Evolutionary conservation across 2,888 invertebrate species (phyloP).

Genomic region (Colletes collaris): DNA sequence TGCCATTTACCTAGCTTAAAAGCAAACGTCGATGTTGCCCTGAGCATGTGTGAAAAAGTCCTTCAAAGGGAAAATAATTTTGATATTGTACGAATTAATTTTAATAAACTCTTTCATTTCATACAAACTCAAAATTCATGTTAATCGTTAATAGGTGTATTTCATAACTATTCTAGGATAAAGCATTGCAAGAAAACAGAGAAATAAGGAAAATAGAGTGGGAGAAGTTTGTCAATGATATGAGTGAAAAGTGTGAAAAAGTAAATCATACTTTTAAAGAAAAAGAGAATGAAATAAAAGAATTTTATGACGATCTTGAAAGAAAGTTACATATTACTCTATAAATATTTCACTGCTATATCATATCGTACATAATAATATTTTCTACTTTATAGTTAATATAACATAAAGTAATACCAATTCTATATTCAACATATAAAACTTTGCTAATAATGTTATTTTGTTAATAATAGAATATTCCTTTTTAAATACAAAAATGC

Average conservation of each 20-base stretch:
- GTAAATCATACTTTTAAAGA: slow-evolving; percentile 91
- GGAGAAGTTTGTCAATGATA: slow-evolving; percentile 91
- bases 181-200: slow-evolving; percentile 83
- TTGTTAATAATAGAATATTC: slow-evolving; percentile 24
- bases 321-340: slow-evolving; percentile 87
- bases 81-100: slow-evolving; percentile 83
- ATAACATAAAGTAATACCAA: slow-evolving; percentile 12
- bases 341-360: slow-evolving; percentile 71
- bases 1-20: slow-evolving; percentile 86
- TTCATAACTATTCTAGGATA: slow-evolving; percentile 80
- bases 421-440: slow-evolving; percentile 26
- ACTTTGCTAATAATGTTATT: slow-evolving; percentile 32
- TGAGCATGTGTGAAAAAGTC: slow-evolving; percentile 86
- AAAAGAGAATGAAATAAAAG: slow-evolving; percentile 90
- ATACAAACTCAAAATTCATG: neutral
- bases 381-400: slow-evolving; percentile 9
- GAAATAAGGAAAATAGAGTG: slow-evolving; percentile 86
- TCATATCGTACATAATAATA: slow-evolving; percentile 4
- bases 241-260: slow-evolving; percentile 89
- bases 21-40: slow-evolving; percentile 87
- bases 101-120: neutral
- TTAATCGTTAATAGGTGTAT: neutral
- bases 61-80: slow-evolving; percentile 85
- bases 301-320: slow-evolving; percentile 90
- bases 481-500: slow-evolving; percentile 68